phyloP scores from a whole-genome alignment of 1,140 invertebrate genomes.

The Panonychus citri region DNA sequence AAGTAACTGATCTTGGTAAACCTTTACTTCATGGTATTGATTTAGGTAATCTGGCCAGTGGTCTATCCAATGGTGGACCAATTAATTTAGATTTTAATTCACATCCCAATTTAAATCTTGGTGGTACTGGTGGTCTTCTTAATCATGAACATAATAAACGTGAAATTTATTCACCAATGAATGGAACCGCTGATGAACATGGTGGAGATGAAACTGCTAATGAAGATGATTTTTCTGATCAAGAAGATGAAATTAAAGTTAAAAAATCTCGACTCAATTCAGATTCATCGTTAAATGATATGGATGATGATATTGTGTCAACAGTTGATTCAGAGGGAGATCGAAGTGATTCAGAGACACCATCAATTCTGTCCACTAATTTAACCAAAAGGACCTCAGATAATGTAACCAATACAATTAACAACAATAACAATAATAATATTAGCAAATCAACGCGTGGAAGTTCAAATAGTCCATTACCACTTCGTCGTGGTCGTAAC shows the following conservation, averaged over 20 bases:
- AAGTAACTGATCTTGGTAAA: slow-evolving; percentile 31
- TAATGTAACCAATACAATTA: not conserved
- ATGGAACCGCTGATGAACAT: slow-evolving; percentile 2
- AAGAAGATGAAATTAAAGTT: not conserved
- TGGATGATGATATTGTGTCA: not conserved
- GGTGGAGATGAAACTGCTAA: not conserved
- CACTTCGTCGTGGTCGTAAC: not conserved
- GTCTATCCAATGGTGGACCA: not conserved
- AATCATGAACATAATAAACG: not conserved
- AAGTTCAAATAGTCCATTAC: not conserved
- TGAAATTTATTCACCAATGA: not conserved
- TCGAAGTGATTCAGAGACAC: not conserved
- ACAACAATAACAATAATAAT: not conserved
- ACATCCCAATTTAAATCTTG: not conserved
- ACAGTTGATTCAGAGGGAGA: not conserved
- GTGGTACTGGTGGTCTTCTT: no score
- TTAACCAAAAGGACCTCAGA: not conserved
- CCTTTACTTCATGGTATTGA: not conserved
- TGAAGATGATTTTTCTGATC: not conserved
- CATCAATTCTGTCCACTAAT: not conserved
- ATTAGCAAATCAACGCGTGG: not conserved
- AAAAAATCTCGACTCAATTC: slow-evolving; percentile 5
- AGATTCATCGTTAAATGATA: not conserved
- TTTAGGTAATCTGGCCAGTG: not conserved
- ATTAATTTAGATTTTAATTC: not conserved